Evolutionary conservation across 2,113 vertebrate genomes (phyloP), one percentile per base, ranked within the genome.

Genomic region (Gnathonemus longibarbis): DNA sequence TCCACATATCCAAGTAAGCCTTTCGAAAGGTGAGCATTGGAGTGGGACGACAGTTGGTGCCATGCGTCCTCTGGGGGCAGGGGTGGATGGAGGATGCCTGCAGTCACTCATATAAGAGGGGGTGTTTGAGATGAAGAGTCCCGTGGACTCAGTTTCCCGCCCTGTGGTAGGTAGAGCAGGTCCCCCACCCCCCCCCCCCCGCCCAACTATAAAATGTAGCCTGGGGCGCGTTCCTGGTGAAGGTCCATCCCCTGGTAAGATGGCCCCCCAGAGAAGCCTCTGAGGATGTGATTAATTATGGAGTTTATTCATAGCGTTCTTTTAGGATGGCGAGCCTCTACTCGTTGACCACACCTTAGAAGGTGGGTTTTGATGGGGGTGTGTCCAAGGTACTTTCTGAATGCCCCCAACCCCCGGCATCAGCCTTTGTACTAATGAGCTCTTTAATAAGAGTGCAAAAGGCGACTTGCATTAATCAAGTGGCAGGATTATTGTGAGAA

Each of bases 371-470:
- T 84, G 9, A 52, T 21, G 49, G 88, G 8, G 88, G 88, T 19
- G 74, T 74, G 48, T 15, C 49, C 45, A 87, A 13, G 15, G 35
- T 50, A 10, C 31, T 89, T 58, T 35, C 48, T 89, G 35, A 39
- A 35, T 84, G 70, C 35, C 52, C 70, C 48, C 62, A 70, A 70
- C 62, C 53, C 10, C 31, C 80, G 3, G 56, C 83, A n/a, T 85
- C 42, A 84, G 35, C 56, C 15, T n/a, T 56, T 84, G 94, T 95
- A 95, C 95, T 96, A 96, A 96, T 96, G 96, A 96, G 94, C 94
- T 94, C 95, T 84, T 96, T 96, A 96, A 96, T 96, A 96, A 96
- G 94, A 95, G 95, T 95, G 94, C 95, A 94, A 95, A 89, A 56
- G 88, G 58, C 94, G 94, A 95, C 95, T 95, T 95, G 94, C 95